Evolutionary conservation across 2,113 vertebrate species (phyloP).

Genomic region (Chamaea fasciata): DNA sequence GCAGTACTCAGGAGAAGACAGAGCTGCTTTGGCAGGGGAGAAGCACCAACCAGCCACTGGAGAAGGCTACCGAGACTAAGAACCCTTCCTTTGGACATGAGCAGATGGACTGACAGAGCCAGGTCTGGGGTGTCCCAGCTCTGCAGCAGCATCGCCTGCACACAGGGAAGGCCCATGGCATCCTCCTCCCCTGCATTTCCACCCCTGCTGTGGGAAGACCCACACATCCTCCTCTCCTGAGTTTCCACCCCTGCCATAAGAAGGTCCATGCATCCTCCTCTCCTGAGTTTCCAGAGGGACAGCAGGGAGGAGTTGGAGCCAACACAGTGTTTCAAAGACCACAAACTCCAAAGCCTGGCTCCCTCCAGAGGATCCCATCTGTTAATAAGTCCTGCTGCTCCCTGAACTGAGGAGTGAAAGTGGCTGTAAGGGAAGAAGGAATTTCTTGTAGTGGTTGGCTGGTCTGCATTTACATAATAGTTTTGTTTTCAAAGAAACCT

Average conservation of each 20-base stretch:
- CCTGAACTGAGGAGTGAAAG: not conserved
- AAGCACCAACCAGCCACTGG: not conserved
- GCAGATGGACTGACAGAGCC: accelerated
- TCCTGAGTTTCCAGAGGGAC: not conserved
- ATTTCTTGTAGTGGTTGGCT: not conserved
- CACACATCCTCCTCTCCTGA: not conserved
- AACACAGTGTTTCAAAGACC: not conserved
- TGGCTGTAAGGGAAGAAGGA: not conserved
- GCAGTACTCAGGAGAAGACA: not conserved
- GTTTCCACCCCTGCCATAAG: too few species aligned
- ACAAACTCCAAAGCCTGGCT: not conserved
- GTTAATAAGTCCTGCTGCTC: not conserved
- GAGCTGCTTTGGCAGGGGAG: not conserved
- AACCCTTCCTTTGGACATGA: not conserved
- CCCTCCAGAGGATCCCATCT: not conserved
- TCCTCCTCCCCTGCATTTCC: not conserved
- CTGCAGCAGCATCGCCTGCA: accelerated
- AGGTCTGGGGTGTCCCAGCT: not conserved
- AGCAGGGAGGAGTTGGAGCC: not conserved
- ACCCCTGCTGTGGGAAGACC: not conserved
- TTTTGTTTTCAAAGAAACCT: not conserved
- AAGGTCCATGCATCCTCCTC: not conserved
- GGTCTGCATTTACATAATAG: not conserved
- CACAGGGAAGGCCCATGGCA: accelerated
- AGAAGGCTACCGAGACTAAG: not conserved